These are phyloP conservation scores for Pachypsylla venusta DNA, from an alignment of 1,140 invertebrate genomes.

Conservation along the genomic window DNA sequence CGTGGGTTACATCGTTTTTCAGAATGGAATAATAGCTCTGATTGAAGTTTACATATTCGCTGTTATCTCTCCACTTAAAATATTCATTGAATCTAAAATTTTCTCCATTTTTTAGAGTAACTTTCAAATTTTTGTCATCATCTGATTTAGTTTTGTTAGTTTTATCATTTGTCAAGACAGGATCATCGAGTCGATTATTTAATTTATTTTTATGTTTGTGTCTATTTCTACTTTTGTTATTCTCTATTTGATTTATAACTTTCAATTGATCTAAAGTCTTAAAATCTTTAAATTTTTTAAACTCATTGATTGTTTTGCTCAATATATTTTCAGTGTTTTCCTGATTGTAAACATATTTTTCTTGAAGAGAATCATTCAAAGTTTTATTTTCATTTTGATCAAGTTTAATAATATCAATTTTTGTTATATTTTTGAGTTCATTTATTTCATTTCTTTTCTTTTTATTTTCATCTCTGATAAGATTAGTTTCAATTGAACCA, in stretches of 20 bases:
- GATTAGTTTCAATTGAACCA: not conserved
- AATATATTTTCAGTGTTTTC: no score
- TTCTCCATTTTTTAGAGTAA: conserved; percentile 3
- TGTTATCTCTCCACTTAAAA: conserved; percentile 2
- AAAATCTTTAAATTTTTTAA: not conserved
- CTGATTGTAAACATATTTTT: no score
- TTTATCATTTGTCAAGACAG: no score
- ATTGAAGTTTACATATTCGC: not conserved
- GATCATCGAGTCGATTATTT: no score
- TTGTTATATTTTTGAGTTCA: no score
- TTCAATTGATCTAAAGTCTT: conserved; percentile 7
- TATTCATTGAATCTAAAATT: conserved; percentile 3
- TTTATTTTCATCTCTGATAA: not conserved
- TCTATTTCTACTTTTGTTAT: conserved; percentile 4
- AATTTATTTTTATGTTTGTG: no score
- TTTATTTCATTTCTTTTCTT: not conserved
- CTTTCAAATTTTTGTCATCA: not conserved
- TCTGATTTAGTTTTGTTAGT: not conserved
- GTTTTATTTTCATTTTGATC: no score
- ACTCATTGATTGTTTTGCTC: no score
- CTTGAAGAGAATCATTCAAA: no score
- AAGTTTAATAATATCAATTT: no score
- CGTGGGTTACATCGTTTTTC: not conserved
- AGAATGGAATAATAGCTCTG: not conserved
- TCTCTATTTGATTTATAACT: not conserved